phyloP scores from a whole-genome alignment of 1,140 invertebrate species.

The Monomorium pharaonis region DNA sequence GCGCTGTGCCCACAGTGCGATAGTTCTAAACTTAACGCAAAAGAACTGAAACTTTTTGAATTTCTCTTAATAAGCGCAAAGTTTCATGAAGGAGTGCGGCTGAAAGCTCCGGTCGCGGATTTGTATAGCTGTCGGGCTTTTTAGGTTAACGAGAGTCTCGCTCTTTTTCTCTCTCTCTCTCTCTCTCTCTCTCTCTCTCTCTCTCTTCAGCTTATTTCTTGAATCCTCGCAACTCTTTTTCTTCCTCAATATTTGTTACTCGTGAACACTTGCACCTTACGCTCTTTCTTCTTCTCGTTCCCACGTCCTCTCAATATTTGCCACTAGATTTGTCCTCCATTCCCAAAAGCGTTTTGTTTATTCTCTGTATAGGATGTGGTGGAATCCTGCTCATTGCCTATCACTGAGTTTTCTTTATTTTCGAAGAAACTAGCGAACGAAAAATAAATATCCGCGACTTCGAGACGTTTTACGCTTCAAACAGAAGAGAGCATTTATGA shows the following conservation, averaged over 20 bases:
- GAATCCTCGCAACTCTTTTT: slow-evolving; percentile 45
- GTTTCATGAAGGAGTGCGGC: slow-evolving; percentile 19
- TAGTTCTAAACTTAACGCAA: slow-evolving; percentile 54
- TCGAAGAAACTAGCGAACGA: neutral
- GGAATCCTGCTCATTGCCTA: slow-evolving; percentile 29
- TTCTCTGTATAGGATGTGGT: slow-evolving; percentile 3
- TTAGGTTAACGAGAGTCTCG: slow-evolving; percentile 64
- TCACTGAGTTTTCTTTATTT: slow-evolving; percentile 47
- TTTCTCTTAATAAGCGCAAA: slow-evolving; percentile 69
- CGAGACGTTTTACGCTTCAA: slow-evolving; percentile 9
- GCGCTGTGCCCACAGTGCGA: neutral
- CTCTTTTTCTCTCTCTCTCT: neutral
- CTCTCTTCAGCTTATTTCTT: neutral
- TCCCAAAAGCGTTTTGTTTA: slow-evolving; percentile 36
- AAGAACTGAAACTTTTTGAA: slow-evolving; percentile 65
- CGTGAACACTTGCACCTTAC: slow-evolving; percentile 28
- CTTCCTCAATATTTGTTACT: slow-evolving; percentile 61
- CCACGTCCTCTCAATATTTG: slow-evolving; percentile 52
- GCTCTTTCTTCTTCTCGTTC: slow-evolving; percentile 7
- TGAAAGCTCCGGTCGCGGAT: slow-evolving; percentile 35
- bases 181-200: neutral
- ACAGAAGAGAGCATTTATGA: slow-evolving; percentile 26
- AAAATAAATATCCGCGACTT: slow-evolving; percentile 49
- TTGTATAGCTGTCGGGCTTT: slow-evolving; percentile 30
- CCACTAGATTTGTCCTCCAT: slow-evolving; percentile 9